Evolutionary conservation across 1,140 invertebrate genomes (phyloP).

Genomic region (Neotoxoptera formosana): DNA sequence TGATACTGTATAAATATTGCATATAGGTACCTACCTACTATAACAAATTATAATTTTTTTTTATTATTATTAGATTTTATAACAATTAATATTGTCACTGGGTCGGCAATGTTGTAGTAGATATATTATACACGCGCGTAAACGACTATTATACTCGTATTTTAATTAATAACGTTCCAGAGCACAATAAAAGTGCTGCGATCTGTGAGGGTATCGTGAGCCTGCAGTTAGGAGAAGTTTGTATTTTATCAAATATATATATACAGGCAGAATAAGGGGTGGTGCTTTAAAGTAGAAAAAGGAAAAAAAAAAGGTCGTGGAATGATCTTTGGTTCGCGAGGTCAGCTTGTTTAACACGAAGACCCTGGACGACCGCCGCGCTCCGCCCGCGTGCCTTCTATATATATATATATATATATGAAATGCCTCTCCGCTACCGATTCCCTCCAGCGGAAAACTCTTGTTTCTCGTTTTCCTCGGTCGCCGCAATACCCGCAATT

Average conservation of each 20-base stretch:
- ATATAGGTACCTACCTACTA: no score
- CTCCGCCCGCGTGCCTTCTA: background rate
- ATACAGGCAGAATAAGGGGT: background rate
- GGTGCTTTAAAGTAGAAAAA: background rate
- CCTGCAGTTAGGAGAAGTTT: background rate
- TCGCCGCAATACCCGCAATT: background rate
- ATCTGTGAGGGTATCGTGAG: background rate
- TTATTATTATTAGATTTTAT: no score
- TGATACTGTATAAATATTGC: no score
- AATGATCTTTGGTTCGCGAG: slow-evolving; percentile 27
- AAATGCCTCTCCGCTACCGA: background rate
- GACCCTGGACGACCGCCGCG: background rate
- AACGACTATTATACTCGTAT: no score
- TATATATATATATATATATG: background rate
- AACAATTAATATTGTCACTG: no score
- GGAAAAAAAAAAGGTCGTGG: slow-evolving; percentile 7
- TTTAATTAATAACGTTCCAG: background rate
- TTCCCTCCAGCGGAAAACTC: background rate
- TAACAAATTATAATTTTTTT: no score
- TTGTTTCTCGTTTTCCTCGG: background rate
- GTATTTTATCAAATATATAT: background rate
- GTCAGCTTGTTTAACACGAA: slow-evolving; percentile 41
- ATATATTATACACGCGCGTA: background rate
- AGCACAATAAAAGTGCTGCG: slow-evolving; percentile 25
- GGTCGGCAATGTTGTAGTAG: no score